Percentiles rank a stretch among this genome's conserved stretches.
Evolutionary conservation across 2,888 invertebrate genomes (phyloP).

Genomic region (Philopedon plagiatum): DNA sequence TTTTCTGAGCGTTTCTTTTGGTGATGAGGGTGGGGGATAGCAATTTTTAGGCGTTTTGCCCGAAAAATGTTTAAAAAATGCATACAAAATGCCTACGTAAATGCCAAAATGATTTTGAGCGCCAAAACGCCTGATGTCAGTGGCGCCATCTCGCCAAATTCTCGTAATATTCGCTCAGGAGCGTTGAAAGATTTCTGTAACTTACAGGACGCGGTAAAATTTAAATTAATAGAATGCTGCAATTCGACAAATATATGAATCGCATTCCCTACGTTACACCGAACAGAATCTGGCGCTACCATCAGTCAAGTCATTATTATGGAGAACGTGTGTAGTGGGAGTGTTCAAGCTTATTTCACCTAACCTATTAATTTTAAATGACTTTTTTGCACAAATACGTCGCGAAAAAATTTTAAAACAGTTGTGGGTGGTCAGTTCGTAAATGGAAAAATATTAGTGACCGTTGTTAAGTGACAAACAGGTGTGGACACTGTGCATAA

Average conservation of each 20-base stretch:
- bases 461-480: slow-evolving; percentile 24
- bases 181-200: not conserved
- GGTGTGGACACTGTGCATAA: not conserved
- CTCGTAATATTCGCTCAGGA: too few relatives aligned
- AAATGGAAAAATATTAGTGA: slow-evolving; percentile 17
- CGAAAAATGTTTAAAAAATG: too few relatives aligned
- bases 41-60: too few relatives aligned
- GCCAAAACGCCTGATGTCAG: too few relatives aligned
- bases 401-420: slow-evolving; percentile 42
- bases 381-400: slow-evolving; percentile 53
- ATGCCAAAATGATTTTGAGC: too few relatives aligned
- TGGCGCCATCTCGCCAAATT: too few relatives aligned
- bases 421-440: slow-evolving; percentile 10
- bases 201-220: not conserved
- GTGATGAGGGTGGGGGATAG: too few relatives aligned
- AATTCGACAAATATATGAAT: not conserved
- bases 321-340: slow-evolving; percentile 60
- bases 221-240: not conserved
- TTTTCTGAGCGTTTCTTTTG: too few relatives aligned
- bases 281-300: slow-evolving; percentile 43
- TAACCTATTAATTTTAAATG: slow-evolving; percentile 61
- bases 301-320: slow-evolving; percentile 54
- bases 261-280: not conserved
- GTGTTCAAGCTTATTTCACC: slow-evolving; percentile 61
- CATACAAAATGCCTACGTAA: too few relatives aligned